phyloP scores from a whole-genome alignment of 2,888 invertebrate species.

The Andrena hattorfiana region DNA sequence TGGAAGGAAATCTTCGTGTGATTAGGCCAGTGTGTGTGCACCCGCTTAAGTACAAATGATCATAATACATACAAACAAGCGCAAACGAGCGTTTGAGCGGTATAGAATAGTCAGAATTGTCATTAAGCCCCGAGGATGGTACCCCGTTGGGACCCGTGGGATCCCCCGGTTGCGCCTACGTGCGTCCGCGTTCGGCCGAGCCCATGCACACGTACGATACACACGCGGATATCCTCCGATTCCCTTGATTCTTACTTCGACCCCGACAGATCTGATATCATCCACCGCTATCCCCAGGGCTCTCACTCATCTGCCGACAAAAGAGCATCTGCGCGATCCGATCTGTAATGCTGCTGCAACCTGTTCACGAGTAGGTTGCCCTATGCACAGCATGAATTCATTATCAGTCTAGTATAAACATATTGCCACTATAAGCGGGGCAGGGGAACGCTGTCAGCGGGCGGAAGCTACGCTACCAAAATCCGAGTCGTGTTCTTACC shows the following conservation, averaged over 20 bases:
- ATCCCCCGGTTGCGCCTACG: constrained; percentile 71
- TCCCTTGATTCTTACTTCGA: constrained; percentile 73
- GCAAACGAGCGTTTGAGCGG: constrained; percentile 84
- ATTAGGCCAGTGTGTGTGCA: constrained; percentile 34
- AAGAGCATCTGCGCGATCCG: constrained; percentile 82
- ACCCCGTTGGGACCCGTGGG: constrained; percentile 78
- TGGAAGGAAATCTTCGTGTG: constrained; percentile 15
- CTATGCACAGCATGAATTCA: constrained; percentile 81
- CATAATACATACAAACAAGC: constrained; percentile 80
- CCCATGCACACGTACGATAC: constrained; percentile 10
- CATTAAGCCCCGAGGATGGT: constrained; percentile 73
- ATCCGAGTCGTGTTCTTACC: constrained; percentile 44
- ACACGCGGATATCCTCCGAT: constrained; percentile 50
- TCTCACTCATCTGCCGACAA: constrained; percentile 79
- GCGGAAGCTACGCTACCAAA: constrained; percentile 46
- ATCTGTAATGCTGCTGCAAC: constrained; percentile 78
- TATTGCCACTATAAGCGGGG: constrained; percentile 76
- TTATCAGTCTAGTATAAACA: constrained; percentile 84
- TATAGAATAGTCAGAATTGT: constrained; percentile 81
- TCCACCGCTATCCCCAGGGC: constrained; percentile 72
- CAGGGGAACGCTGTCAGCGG: constrained; percentile 68
- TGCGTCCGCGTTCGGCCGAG: constrained; percentile 30
- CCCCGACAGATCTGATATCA: constrained; percentile 72
- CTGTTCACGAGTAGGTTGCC: constrained; percentile 80
- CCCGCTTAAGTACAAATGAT: constrained; percentile 66